A percentile compares a stretch with the other conserved stretches of the same genome.
phyloP scores from a whole-genome alignment of 2,113 vertebrate genomes.

The Quiscalus mexicanus region DNA sequence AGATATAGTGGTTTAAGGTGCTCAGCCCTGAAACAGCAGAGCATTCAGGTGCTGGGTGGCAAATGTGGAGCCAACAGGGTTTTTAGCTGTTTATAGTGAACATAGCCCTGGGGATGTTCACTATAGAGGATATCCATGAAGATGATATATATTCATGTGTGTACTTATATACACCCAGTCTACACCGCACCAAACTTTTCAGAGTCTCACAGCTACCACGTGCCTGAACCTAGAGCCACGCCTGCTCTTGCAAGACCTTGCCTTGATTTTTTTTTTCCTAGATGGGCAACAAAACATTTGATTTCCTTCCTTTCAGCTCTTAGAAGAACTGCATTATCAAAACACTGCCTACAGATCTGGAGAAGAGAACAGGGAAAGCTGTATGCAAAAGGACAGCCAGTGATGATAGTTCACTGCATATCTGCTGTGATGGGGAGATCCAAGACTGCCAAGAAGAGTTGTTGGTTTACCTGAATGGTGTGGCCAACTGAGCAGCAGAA shows the following conservation, averaged over 20 bases:
- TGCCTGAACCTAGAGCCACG: background rate
- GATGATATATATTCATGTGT: fast-evolving
- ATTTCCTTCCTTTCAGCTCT: background rate
- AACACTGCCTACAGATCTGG: background rate
- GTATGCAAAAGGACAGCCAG: background rate
- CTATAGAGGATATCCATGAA: too few species aligned
- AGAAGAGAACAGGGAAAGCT: background rate
- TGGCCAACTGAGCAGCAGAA: background rate
- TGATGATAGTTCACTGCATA: background rate
- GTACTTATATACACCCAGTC: background rate
- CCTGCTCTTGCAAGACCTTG: background rate
- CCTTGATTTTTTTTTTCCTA: background rate
- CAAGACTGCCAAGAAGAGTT: background rate
- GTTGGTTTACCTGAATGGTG: background rate
- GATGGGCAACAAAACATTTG: background rate
- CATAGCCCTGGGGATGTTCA: background rate
- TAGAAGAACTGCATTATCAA: background rate
- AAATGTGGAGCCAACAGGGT: background rate
- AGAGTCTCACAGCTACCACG: fast-evolving
- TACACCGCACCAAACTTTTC: background rate
- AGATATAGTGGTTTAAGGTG: background rate
- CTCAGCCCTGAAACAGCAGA: background rate
- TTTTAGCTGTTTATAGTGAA: background rate
- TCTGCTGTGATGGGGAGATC: background rate
- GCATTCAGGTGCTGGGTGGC: background rate